Evolutionary conservation across 2,113 vertebrate genomes (phyloP), one percentile per base, ranked within the genome.

Genomic region (Acrocephalus kingi): DNA sequence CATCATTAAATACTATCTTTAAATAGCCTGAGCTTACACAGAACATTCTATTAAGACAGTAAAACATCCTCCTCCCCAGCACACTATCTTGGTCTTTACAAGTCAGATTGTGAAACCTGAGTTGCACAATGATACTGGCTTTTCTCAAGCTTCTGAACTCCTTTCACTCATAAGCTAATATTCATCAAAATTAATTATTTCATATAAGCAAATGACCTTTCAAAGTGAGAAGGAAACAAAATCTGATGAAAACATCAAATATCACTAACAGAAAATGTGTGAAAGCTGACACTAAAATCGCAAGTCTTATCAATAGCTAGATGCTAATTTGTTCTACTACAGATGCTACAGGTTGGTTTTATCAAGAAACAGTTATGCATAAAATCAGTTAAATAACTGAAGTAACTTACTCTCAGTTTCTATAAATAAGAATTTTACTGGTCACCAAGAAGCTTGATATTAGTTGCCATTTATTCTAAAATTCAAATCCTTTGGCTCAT

Each of bases 21-120:
- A 96, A 96, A 96, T 90, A 95, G 95, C 75, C 75, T 39, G 55
- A 96, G 89, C 75, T 94, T 96, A 94, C 51, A 83, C 67, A 95
- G 86, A 95, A 77, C 79, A 90, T 62, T 85, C 87, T 94, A 96
- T 74, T 67, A 59, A 88, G 82, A 95, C 81, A 74, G 51, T 63
- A 88, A 90, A 95, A 91, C 68, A 88, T 74, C 85, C 82, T 93
- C 84, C 81, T 95, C 78, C 69, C 84, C 73, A 94, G 75, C 75
- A 90, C n/a, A 27, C 90, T 90, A 63, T 88, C 72, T 75, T 69
- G 51, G 94, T 84, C 79, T 91, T 84, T 63, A 72, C 28, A 93
- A 95, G 75, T 80, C 90, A 92, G 93, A 86, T 27, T 61, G 35
- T 90, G 82, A 96, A 96, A 97, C 56, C 14, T 0, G 3, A 95